A percentile compares a stretch with the other conserved stretches of the same genome.
phyloP scores from a whole-genome alignment of 2,888 invertebrate genomes.

The Prosapia bicincta region DNA sequence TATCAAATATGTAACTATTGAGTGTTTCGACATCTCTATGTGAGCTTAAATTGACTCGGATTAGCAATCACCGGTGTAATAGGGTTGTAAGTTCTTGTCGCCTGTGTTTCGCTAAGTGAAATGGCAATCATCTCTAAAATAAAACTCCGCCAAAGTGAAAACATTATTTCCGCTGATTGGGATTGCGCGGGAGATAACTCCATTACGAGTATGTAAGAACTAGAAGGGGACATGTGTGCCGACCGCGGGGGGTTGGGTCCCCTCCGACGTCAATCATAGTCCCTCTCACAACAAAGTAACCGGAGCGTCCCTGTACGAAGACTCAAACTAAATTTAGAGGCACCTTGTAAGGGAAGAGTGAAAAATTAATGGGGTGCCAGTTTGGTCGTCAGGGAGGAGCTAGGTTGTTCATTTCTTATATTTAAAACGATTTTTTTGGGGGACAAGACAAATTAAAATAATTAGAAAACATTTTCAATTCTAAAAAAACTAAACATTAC shows the following conservation, averaged over 20 bases:
- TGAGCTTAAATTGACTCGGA: too few relatives aligned
- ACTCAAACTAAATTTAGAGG: neutral
- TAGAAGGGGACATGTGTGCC: conserved; percentile 18
- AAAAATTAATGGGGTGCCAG: neutral
- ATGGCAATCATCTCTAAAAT: neutral
- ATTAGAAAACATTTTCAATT: too few relatives aligned
- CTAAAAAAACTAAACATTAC: too few relatives aligned
- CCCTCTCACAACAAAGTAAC: conserved; percentile 2
- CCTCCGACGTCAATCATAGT: conserved; percentile 20
- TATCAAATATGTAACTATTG: too few relatives aligned
- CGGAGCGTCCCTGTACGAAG: neutral
- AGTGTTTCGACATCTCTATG: too few relatives aligned
- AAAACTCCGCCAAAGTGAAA: neutral
- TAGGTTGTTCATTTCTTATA: too few relatives aligned
- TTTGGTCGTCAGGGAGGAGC: too few relatives aligned
- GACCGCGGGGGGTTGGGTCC: neutral
- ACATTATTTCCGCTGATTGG: conserved; percentile 19
- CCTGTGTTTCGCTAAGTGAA: neutral
- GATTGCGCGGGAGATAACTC: conserved; percentile 4
- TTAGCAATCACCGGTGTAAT: too few relatives aligned
- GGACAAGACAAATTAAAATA: too few relatives aligned
- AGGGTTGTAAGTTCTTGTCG: too few relatives aligned
- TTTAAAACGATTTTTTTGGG: too few relatives aligned
- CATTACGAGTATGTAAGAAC: conserved; percentile 21
- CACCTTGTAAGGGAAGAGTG: neutral